Conservation (phyloP, 2,888 invertebrate genomes). For the Apantesis nais region DNA sequence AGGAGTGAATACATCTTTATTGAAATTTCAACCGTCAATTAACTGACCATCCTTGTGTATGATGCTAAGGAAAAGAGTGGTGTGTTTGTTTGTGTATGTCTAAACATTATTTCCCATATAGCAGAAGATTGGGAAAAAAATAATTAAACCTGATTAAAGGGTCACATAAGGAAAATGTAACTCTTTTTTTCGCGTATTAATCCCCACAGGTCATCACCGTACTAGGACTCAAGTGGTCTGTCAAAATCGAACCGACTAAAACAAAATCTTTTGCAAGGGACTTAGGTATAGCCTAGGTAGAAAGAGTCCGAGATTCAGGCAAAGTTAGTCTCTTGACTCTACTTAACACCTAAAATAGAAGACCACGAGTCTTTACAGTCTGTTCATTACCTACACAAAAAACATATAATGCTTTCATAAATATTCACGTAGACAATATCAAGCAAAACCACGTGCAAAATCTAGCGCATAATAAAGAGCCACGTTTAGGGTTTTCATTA, state of each 20-base stretch:
- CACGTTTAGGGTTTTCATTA: constrained; percentile 81
- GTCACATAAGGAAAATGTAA: no score
- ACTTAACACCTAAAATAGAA: background rate
- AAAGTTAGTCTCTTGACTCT: background rate
- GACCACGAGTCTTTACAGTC: no score
- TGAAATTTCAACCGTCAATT: constrained; percentile 77
- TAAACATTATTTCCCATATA: background rate
- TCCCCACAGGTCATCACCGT: no score
- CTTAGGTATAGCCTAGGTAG: background rate
- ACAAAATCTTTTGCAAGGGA: background rate
- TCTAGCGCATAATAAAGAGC: constrained; percentile 77
- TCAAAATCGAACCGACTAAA: background rate
- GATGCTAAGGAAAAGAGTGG: constrained; percentile 6
- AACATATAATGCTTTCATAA: background rate
- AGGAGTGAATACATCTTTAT: constrained; percentile 67
- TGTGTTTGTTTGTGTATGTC: constrained; percentile 26
- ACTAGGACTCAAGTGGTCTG: no score
- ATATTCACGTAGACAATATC: constrained; percentile 1
- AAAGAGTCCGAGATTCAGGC: background rate
- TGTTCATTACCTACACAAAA: no score
- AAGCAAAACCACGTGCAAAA: constrained; percentile 36
- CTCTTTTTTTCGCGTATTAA: no score
- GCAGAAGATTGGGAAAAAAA: background rate
- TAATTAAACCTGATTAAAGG: no score
- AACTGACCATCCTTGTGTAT: constrained; percentile 54